phyloP scores from a whole-genome alignment of 2,113 vertebrate genomes.

The Crotalus tigris region DNA sequence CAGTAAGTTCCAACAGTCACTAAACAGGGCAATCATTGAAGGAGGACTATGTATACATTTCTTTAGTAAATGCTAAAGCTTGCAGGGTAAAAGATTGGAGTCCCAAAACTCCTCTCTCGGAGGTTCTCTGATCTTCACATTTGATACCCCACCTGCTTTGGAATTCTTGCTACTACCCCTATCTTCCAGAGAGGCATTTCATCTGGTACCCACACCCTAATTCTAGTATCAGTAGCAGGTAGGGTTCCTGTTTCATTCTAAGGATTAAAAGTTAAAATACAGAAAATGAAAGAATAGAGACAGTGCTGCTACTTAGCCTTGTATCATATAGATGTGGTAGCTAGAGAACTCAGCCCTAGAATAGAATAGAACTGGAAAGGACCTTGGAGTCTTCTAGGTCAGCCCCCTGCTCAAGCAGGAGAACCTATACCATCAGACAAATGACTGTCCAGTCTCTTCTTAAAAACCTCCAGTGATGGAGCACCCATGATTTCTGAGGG shows the following conservation, averaged over 20 bases:
- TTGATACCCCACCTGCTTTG: not conserved
- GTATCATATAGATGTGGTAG: not conserved
- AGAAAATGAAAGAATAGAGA: not conserved
- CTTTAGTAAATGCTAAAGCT: not conserved
- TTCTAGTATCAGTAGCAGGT: not conserved
- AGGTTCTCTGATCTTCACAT: not conserved
- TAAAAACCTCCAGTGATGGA: too few species aligned
- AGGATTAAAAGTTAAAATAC: not conserved
- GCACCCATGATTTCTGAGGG: too few species aligned
- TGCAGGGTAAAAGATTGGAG: not conserved
- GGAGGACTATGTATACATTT: not conserved
- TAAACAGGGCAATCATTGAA: not conserved
- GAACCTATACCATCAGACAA: too few species aligned
- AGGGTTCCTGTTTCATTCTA: not conserved
- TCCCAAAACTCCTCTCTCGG: not conserved
- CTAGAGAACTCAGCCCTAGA: not conserved
- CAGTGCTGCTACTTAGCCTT: not conserved
- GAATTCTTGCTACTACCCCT: not conserved
- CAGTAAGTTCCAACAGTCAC: not conserved
- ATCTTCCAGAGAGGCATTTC: not conserved
- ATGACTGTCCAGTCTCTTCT: too few species aligned
- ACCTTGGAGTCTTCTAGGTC: too few species aligned
- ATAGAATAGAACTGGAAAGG: too few species aligned
- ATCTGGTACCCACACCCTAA: not conserved
- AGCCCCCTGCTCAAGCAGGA: too few species aligned